These are phyloP conservation scores for Popillia japonica DNA, from an alignment of 1,140 invertebrate genomes.

Conservation along the genomic window DNA sequence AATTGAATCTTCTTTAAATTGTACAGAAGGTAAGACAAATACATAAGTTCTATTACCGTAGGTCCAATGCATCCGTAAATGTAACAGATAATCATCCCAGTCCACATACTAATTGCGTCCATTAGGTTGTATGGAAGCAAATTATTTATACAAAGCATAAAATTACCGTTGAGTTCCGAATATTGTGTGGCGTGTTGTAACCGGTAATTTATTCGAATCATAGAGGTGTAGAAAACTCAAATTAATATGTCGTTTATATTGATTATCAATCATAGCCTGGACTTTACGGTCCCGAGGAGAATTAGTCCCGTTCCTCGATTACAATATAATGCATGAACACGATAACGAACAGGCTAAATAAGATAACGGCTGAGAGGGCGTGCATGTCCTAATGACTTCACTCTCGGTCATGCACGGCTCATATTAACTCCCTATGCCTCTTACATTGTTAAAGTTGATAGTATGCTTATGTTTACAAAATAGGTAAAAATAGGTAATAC, in stretches of 20 bases:
- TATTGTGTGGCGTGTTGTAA: not conserved
- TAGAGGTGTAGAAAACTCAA: conserved; percentile 52
- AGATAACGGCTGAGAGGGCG: conserved; percentile 37
- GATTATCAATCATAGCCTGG: conserved; percentile 54
- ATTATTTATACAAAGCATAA: not conserved
- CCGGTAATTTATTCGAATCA: conserved; percentile 9
- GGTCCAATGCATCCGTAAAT: no score
- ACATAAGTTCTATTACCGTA: no score
- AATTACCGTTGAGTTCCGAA: not conserved
- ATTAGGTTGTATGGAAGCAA: not conserved
- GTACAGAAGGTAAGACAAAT: no score
- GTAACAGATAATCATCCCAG: no score
- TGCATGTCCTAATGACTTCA: conserved; percentile 45
- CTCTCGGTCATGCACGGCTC: conserved; percentile 44
- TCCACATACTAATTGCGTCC: not conserved
- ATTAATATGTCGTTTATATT: conserved; percentile 58
- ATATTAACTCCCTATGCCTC: not conserved
- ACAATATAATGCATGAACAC: conserved; percentile 46
- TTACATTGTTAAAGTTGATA: not conserved
- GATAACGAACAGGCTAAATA: conserved; percentile 44
- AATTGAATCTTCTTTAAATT: no score
- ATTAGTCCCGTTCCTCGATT: conserved; percentile 43
- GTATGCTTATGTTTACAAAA: not conserved
- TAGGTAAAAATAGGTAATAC: no score
- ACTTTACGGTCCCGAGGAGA: not conserved